Evolutionary conservation across 2,888 invertebrate species (phyloP).

Genomic region (Lagria hirta): DNA sequence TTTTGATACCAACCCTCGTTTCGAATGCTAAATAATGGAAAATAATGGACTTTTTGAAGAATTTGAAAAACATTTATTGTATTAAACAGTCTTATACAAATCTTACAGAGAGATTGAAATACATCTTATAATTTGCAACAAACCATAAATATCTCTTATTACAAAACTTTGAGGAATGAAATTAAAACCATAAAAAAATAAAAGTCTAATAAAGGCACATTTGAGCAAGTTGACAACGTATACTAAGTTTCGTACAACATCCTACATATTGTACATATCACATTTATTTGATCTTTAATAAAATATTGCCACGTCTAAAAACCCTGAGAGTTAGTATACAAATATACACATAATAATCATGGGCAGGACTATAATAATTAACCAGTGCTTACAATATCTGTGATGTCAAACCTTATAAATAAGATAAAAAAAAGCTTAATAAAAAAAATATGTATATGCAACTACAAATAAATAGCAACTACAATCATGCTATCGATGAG

Average conservation of each 20-base stretch:
- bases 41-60: constrained; percentile 27
- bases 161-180: constrained; percentile 29
- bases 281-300: constrained; percentile 42
- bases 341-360: constrained; percentile 29
- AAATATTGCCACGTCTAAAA: constrained; percentile 46
- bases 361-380: constrained; percentile 24
- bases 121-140: constrained; percentile 31
- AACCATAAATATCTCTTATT: constrained; percentile 25
- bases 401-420: constrained; percentile 5
- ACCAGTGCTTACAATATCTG: constrained; percentile 16
- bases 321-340: constrained; percentile 50
- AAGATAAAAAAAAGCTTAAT: constrained; percentile 14
- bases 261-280: constrained; percentile 46
- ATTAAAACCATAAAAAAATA: constrained; percentile 26
- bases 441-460: constrained; percentile 29
- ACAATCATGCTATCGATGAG: constrained; percentile 40
- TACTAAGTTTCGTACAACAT: constrained; percentile 43
- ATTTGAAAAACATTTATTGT: constrained; percentile 40
- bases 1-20: constrained; percentile 40
- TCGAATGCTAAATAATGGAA: constrained; percentile 19
- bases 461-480: constrained; percentile 38
- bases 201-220: constrained; percentile 49
- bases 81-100: constrained; percentile 35
- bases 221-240: constrained; percentile 51
- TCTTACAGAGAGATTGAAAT: constrained; percentile 34